Base-by-base conservation (phyloP, 1,140 invertebrate genomes). In the Macrotrachela quadricornifera region DNA sequence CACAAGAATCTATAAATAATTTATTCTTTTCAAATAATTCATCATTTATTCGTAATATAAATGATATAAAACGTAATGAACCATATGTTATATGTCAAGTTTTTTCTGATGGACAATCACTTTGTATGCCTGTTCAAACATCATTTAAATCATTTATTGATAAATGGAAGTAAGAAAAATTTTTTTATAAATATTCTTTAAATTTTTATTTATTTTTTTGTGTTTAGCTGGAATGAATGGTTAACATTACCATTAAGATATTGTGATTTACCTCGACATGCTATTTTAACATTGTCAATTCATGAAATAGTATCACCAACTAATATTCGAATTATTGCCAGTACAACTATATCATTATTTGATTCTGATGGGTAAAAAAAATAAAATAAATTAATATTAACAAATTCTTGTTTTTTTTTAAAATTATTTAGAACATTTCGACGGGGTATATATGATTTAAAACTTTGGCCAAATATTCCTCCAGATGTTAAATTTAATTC, bases 161-260 rank as follows among this genome's bases (percentile, higher is more conserved):
- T 40, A 71, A 87, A 62, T 92, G 85, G 84, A 90, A 84, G 83
- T 86, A 77, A 74, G 78, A 30, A 30, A 8, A 2, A 30, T 4
- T 4, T 30, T 4, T 30, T 4, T 30, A 71, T 51, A 42, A 40
- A 9, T 56, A 4, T 30, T 8, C 2, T 51, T 42, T 50, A 14
- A 18, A 16, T 10, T 40, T 39, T 17, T 30, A 30, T 30, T 4
- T 30, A 30, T 30, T 30, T 30, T 8, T 30, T 30, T 30, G 8
- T 44, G 84, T 70, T 44, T 44, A 15, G 83, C 66, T 97, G 91
- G 91, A 92, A 95, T 70, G 90, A 99, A 71, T 97, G 91, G 90
- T 73, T 97, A 10, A 80, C 77, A 6, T 68, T 97, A 52, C 91
- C 91, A 1, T 73, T 97, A 11, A 79, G 80, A 62, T 94, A 83